Percentiles rank a stretch among this genome's conserved stretches.
phyloP scores from a whole-genome alignment of 2,888 invertebrate genomes.

The Phengaris alcon region DNA sequence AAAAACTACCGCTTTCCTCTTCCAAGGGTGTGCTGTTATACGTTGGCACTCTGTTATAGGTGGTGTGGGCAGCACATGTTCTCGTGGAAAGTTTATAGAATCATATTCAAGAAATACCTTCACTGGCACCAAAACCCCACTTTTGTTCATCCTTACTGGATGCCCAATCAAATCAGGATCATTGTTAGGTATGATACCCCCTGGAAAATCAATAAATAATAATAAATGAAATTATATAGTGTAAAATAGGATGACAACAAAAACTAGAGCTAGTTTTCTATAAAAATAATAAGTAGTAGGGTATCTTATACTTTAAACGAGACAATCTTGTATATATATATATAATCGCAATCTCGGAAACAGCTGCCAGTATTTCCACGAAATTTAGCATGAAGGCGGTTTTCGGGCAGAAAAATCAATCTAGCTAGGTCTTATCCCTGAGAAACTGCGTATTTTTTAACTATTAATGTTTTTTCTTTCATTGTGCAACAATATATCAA shows the following conservation, averaged over 20 bases:
- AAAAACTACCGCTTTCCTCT: constrained; percentile 82
- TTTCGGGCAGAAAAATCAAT: too few relatives aligned
- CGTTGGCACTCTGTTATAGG: constrained; percentile 65
- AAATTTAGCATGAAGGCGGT: too few relatives aligned
- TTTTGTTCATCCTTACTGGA: constrained; percentile 87
- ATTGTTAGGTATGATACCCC: constrained; percentile 69
- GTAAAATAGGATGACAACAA: not conserved
- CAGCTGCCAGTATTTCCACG: too few relatives aligned
- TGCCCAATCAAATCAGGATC: constrained; percentile 88
- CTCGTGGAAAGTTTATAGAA: constrained; percentile 69
- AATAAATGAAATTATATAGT: not conserved
- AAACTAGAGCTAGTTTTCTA: too few relatives aligned
- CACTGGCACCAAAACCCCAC: constrained; percentile 86
- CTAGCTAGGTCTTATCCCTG: too few relatives aligned
- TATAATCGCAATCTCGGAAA: too few relatives aligned
- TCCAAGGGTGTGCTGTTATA: constrained; percentile 70
- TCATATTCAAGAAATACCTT: constrained; percentile 76
- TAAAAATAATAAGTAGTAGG: too few relatives aligned
- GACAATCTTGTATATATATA: too few relatives aligned
- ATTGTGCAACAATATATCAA: too few relatives aligned
- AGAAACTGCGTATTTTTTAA: too few relatives aligned
- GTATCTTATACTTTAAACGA: too few relatives aligned
- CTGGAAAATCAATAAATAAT: constrained; percentile 42
- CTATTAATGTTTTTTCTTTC: too few relatives aligned
- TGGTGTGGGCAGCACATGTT: constrained; percentile 77